Evolutionary conservation across 2,113 vertebrate species (phyloP).

Genomic region (Falcunculus frontatus): DNA sequence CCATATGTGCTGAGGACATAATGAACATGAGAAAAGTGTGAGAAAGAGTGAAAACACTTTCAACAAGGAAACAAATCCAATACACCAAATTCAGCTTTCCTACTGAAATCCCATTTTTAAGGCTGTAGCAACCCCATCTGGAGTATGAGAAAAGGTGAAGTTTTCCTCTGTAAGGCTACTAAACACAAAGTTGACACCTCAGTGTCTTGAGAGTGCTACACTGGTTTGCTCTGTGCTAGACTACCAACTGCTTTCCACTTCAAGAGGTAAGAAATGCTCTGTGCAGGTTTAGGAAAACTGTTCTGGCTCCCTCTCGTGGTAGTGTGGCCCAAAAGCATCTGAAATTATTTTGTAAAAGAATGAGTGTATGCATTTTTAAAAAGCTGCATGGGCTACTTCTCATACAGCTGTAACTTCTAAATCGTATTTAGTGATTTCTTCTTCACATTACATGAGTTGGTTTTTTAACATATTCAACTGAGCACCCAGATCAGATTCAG

Average conservation of each 20-base stretch:
- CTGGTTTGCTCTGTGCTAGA: neutral
- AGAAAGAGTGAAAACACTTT: neutral
- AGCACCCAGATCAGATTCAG: neutral
- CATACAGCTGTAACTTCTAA: neutral
- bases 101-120: neutral
- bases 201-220: neutral
- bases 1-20: accelerated
- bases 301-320: constrained; percentile 15
- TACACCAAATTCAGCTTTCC: neutral
- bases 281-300: neutral
- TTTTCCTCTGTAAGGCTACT: neutral
- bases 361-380: accelerated
- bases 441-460: accelerated
- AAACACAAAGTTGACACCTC: neutral
- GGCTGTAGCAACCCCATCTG: neutral
- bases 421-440: neutral
- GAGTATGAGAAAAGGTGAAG: neutral
- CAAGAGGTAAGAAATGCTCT: neutral
- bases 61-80: neutral
- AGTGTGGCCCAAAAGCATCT: neutral
- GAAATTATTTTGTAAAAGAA: neutral
- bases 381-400: neutral
- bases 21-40: neutral
- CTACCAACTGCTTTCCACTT: neutral
- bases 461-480: neutral